Evolutionary conservation across 2,797 vertebrate species (phyloP), one percentile per base, ranked within the genome.

Genomic region (Acanthis flammea): DNA sequence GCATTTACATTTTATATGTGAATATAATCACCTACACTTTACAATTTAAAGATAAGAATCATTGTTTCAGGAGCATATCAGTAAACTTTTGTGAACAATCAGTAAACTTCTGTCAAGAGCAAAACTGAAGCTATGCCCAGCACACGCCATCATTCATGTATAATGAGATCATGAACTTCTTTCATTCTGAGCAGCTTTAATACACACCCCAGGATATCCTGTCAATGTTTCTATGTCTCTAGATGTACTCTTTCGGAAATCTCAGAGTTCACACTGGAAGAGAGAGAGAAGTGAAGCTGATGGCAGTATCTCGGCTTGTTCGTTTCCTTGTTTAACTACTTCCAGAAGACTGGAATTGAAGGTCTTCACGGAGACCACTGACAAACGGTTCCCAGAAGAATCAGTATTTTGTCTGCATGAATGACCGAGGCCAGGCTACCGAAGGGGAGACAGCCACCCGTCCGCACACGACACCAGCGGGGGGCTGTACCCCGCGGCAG

Each of bases 381-480:
- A 10, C 27, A 30, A 51, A 45, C 0, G 1, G 18, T n/a, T 47
- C 45, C 33, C 25, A 2, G 41, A 35, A 9, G 7, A 31, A 53
- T 33, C 10, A 1, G 33, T 22, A 1, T 22, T 84, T 28, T 14
- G 31, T 12, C 14, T 5, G 28, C 44, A 13, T 1, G 24, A 51
- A 24, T 8, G 61, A 25, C 41, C 1, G 66, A 19, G 35, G 61
- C 53, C 19, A 1, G 31, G n/a, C 70, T 30, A 8, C 24, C 44
- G 30, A 15, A 45, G 22, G 15, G 50, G 42, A 39, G 31, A 45
- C 15, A 8, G 47, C 7, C 66, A 47, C 4, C 41, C 10, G 19
- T 21, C 41, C 35, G 37, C 48, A 15, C 25, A 51, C 0, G 4
- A 12, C 9, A 30, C 13, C 10, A 14, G 10, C 1, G 17, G 3